Base-by-base conservation (phyloP, 2,113 vertebrate genomes). In the Microcebus tavaratra region DNA sequence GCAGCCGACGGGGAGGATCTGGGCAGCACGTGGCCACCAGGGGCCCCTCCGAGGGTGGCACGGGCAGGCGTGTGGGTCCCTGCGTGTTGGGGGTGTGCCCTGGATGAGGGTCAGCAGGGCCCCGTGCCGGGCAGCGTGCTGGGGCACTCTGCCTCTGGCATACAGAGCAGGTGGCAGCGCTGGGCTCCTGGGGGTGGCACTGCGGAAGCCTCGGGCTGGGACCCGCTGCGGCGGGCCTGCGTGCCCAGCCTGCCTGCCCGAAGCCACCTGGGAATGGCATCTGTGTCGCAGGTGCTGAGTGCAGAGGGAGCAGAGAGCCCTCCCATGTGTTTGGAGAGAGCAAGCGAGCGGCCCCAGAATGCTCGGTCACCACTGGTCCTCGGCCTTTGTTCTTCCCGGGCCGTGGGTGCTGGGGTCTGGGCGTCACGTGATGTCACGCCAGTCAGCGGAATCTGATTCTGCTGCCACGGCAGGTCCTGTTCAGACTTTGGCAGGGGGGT, bases 191-290 rank as follows among this genome's bases (percentile, higher is more conserved):
- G 25, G 20, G 36, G 20, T 63, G 45, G 72, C 29, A 29, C 20
- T 9, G n/a, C 39, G 15, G 2, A 57, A 83, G 89, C 48, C 31
- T 34, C 2, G 45, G 85, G 27, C 63, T 55, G 55, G n/a, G 76
- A 29, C 68, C 21, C 11, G 2, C 3, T 11, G 2, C 25, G 0
- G 3, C 0, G 1, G n/a, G 29, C 34, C 34, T 5, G 75, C 0
- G 15, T 1, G 8, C 14, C 3, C 5, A 53, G 48, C 36, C 39
- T 12, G 21, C 14, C n/a, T 3, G 12, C 18, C 34, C 72, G 0
- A 1, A 34, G 88, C 70, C 36, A 27, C 92, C 76, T 84, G 72
- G 92, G 82, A 83, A 34, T 2, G 10, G 78, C 3, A 2, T 48
- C 5, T 42, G n/a, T 2, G 55, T 3, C 7, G 0, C 10, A 50